These are phyloP conservation scores for Harpegnathos saltator DNA, from an alignment of 1,140 invertebrate genomes.

Conservation along the genomic window DNA sequence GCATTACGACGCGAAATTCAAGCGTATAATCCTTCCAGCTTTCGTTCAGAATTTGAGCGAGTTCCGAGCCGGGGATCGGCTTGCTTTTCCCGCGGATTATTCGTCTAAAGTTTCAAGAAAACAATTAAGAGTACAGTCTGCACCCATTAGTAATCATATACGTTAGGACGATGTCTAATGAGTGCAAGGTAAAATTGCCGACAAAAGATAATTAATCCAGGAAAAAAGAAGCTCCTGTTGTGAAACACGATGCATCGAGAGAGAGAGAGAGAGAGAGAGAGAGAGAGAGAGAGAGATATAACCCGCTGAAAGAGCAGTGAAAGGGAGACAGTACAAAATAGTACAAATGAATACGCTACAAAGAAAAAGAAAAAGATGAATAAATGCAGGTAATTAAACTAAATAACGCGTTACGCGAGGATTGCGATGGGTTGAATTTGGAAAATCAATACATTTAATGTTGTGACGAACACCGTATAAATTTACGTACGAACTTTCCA, in stretches of 20 bases:
- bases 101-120: conserved; percentile 45
- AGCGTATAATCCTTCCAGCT: neutral
- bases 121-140: neutral
- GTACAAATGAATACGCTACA: too few relatives aligned
- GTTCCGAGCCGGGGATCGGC: neutral
- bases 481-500: too few relatives aligned
- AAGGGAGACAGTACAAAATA: too few relatives aligned
- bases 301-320: neutral
- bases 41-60: neutral
- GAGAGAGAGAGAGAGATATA: too few relatives aligned
- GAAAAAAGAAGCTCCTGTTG: neutral
- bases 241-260: neutral
- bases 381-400: too few relatives aligned
- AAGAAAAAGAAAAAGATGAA: too few relatives aligned
- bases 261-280: too few relatives aligned
- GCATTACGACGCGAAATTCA: neutral
- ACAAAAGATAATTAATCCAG: neutral
- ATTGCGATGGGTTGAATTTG: too few relatives aligned
- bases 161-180: neutral
- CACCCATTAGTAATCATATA: conserved; percentile 33
- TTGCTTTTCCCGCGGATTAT: conserved; percentile 1
- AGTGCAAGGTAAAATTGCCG: neutral
- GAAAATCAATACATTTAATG: too few relatives aligned
- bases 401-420: too few relatives aligned
- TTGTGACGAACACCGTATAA: too few relatives aligned